A percentile compares a stretch with the other conserved stretches of the same genome.
Conservation (phyloP, 2,888 invertebrate species). For the Podabrus alpinus region DNA sequence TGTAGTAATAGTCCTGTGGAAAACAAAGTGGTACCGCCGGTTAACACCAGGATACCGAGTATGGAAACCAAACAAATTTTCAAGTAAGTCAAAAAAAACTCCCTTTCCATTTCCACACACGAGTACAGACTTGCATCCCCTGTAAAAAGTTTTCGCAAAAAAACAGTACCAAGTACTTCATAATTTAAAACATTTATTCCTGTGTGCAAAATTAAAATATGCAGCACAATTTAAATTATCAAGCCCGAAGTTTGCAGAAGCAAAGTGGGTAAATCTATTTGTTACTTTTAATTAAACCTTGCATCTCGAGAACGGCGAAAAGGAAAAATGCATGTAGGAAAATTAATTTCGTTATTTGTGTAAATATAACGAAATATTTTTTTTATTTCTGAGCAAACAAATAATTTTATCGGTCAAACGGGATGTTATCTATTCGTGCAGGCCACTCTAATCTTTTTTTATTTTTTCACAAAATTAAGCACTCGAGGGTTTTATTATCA, state of each 20-base stretch:
- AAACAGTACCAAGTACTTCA: no score
- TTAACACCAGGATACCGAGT: conserved; percentile 51
- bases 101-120: background rate
- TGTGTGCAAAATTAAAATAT: background rate
- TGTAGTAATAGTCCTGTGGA: conserved; percentile 42
- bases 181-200: background rate
- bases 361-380: conserved; percentile 23
- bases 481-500: conserved; percentile 22
- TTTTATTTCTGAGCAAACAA: conserved; percentile 43
- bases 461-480: conserved; percentile 28
- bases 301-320: background rate
- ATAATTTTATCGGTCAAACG: conserved; percentile 54
- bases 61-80: conserved; percentile 67
- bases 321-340: background rate
- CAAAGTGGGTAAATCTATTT: background rate
- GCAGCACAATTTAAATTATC: background rate
- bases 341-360: background rate
- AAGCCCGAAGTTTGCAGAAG: background rate
- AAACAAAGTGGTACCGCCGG: conserved; percentile 44
- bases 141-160: no score
- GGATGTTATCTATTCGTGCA: conserved; percentile 34
- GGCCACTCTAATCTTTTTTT: conserved; percentile 28
- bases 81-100: conserved; percentile 63
- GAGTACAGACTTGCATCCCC: no score
- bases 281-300: background rate